These are phyloP conservation scores for Spodoptera frugiperda DNA, from an alignment of 1,140 invertebrate genomes.

Conservation along the genomic window DNA sequence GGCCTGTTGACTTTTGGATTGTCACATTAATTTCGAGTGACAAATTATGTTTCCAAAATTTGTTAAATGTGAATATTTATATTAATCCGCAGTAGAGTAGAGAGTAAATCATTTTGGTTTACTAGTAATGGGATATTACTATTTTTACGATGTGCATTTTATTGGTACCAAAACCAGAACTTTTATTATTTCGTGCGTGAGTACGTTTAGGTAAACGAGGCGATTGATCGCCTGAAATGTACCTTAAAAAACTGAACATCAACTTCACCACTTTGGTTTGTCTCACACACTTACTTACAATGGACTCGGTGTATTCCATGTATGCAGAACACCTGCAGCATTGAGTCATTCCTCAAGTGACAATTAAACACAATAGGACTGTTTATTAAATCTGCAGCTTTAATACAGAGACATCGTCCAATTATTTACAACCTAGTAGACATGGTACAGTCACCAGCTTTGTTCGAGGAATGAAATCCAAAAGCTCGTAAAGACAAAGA, in stretches of 20 bases:
- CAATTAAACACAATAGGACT: conserved; percentile 24
- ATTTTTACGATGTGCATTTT: no score
- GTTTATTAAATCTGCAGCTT: conserved; percentile 34
- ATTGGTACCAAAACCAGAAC: no score
- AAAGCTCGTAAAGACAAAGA: not conserved
- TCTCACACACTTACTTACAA: conserved; percentile 10
- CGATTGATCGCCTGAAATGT: no score
- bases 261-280: not conserved
- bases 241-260: conserved; percentile 1
- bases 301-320: conserved; percentile 8
- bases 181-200: no score
- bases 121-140: no score
- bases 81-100: not conserved
- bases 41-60: conserved; percentile 1
- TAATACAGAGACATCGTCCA: conserved; percentile 7
- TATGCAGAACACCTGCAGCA: conserved; percentile 37
- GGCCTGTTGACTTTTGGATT: conserved; percentile 9
- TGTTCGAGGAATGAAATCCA: not conserved
- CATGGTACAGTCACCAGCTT: no score
- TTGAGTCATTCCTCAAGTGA: conserved; percentile 21
- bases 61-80: not conserved
- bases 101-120: not conserved
- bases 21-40: conserved; percentile 2
- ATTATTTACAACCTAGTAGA: conserved; percentile 10
- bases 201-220: no score